phyloP scores from a whole-genome alignment of 2,113 vertebrate species.

The Corynorhinus townsendii region DNA sequence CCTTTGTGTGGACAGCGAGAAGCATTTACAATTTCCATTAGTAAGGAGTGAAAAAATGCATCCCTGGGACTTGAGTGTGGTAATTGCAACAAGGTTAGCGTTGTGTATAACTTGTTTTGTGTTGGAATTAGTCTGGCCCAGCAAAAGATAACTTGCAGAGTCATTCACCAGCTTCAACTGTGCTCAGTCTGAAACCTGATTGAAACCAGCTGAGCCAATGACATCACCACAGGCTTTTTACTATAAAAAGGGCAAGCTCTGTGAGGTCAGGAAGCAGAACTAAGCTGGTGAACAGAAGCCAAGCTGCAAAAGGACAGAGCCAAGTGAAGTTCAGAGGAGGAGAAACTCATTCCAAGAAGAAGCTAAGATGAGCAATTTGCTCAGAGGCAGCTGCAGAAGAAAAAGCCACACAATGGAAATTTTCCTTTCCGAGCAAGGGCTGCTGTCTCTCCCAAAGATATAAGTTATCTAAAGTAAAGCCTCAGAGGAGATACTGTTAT shows the following conservation, averaged over 20 bases:
- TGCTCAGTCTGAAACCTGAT: constrained; percentile 34
- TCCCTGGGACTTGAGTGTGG: not conserved
- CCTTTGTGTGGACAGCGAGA: not conserved
- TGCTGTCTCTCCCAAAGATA: not conserved
- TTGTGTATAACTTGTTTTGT: not conserved
- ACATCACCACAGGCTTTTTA: constrained; percentile 58
- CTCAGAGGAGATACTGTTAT: not conserved
- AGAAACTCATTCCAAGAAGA: constrained; percentile 39
- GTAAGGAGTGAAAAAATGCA: not conserved
- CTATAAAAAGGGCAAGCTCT: constrained; percentile 65
- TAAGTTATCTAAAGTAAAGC: not conserved
- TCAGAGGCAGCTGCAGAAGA: constrained; percentile 17
- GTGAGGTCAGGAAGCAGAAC: constrained; percentile 62
- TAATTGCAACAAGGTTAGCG: not conserved
- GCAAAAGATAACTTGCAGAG: constrained; percentile 47
- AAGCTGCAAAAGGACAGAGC: constrained; percentile 23
- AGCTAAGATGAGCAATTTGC: not conserved
- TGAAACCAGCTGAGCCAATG: constrained; percentile 61
- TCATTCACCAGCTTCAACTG: constrained; percentile 39
- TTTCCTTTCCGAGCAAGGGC: not conserved
- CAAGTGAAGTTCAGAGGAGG: constrained; percentile 35
- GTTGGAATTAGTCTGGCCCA: not conserved
- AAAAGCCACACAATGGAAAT: not conserved
- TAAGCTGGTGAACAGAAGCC: constrained; percentile 39
- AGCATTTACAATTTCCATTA: not conserved